Evolutionary conservation across 1,140 invertebrate genomes (phyloP), one percentile per base, ranked within the genome.

Genomic region (Pachyrhynchus sulphureomaculatus): DNA sequence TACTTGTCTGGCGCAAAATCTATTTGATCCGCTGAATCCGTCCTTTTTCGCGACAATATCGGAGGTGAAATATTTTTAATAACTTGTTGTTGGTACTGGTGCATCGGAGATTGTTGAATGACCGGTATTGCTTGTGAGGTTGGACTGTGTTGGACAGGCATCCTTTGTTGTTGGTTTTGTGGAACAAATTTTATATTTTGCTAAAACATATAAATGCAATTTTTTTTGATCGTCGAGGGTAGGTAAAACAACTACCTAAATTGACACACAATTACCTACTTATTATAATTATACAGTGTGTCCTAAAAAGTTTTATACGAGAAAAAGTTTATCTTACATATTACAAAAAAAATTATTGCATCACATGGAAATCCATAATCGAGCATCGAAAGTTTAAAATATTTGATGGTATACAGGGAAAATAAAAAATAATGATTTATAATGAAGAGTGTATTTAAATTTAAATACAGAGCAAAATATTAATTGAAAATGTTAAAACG

Each of bases 11-110:
- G 81, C 26, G 61, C 61, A 60, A 52, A 71, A 17, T 73, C 71
- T 2, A 76, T 32, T 21, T 45, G 68, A 15, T 74, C 72, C 2
- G 83, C 79, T 53, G 83, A 78, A 73, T 87, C 73, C 29, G 83
- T 82, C 56, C 84, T 77, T 76, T 87, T 87, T 47, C 85, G 75
- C 37, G 81, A 79, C 39, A 87, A 72, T 61, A 87, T 86, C 1
- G 75, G 83, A 62, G 83, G 83, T 65, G 83, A 84, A 62, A 84
- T 83, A 68, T 81, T 68, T 65, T 72, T 76, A 80, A 81, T 64
- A 75, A 73, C 64, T 78, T 64, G 64, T 62, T 18, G 73, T 36
- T 65, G 67, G 42, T 54, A 56, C 29, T 59, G 44, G 9, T 13
- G 44, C 1, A 12, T 51, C 10, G 61, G 39, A 4, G 53, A 47